Evolutionary conservation across 2,113 vertebrate genomes (phyloP).

Genomic region (Brachypteracias leptosomus): DNA sequence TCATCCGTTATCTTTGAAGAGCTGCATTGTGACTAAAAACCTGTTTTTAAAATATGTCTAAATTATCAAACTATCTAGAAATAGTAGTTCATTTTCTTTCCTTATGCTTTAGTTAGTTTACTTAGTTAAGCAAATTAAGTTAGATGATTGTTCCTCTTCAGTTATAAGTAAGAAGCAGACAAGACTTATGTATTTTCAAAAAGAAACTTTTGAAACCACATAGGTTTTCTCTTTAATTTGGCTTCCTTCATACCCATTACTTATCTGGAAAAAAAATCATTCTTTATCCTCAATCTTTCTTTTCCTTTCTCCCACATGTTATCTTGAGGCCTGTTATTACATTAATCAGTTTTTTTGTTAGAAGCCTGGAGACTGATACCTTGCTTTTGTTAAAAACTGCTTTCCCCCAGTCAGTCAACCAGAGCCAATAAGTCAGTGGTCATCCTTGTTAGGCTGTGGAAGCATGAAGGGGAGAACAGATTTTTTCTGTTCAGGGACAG

Average conservation of each 20-base stretch:
- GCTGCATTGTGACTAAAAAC: neutral
- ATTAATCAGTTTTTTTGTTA: neutral
- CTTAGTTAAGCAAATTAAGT: neutral
- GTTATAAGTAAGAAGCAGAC: neutral
- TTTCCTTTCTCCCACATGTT: neutral
- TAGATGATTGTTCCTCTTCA: neutral
- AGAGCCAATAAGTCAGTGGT: neutral
- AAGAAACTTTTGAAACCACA: neutral
- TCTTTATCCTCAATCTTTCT: neutral
- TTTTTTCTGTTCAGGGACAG: neutral
- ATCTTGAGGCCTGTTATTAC: neutral
- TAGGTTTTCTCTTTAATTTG: neutral
- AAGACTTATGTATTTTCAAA: accelerated
- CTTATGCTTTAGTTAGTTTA: neutral
- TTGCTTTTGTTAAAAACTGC: neutral
- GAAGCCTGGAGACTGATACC: neutral
- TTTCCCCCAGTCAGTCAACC: neutral
- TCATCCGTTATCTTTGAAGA: neutral
- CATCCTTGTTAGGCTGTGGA: neutral
- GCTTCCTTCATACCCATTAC: neutral
- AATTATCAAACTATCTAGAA: neutral
- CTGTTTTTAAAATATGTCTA: neutral
- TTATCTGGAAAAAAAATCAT: neutral
- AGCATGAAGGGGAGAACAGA: neutral
- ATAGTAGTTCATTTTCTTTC: neutral